Evolutionary conservation across 2,797 vertebrate genomes (phyloP).

Genomic region (Loriculus beryllinus): DNA sequence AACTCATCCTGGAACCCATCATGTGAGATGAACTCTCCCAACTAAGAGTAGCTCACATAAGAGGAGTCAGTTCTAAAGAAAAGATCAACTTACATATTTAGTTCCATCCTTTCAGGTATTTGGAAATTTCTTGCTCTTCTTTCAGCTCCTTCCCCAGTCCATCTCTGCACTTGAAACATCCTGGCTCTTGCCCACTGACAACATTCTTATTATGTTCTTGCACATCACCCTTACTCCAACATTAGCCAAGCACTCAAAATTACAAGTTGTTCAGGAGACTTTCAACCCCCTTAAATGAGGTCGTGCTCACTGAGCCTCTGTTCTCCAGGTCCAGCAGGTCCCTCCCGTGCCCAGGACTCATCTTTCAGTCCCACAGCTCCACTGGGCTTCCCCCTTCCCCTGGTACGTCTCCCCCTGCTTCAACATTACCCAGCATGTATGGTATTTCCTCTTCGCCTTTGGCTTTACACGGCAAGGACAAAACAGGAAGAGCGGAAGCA

Average conservation of each 20-base stretch:
- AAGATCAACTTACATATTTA: background rate
- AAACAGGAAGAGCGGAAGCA: background rate
- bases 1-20: background rate
- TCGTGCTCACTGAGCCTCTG: background rate
- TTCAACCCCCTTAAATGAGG: background rate
- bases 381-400: background rate
- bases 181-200: background rate
- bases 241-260: background rate
- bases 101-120: background rate
- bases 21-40: background rate
- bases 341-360: background rate
- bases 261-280: background rate
- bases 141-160: background rate
- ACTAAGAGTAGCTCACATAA: background rate
- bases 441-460: background rate
- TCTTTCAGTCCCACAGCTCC: background rate
- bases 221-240: background rate
- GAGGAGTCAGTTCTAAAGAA: background rate
- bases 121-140: background rate
- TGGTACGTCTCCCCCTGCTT: background rate
- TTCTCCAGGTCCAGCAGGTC: background rate
- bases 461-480: background rate
- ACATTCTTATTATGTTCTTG: background rate
- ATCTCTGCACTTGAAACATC: background rate
- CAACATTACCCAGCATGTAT: fast-evolving